Evolutionary conservation across 2,888 invertebrate genomes (phyloP).

Genomic region (Drosophila nr. perissopoda): DNA sequence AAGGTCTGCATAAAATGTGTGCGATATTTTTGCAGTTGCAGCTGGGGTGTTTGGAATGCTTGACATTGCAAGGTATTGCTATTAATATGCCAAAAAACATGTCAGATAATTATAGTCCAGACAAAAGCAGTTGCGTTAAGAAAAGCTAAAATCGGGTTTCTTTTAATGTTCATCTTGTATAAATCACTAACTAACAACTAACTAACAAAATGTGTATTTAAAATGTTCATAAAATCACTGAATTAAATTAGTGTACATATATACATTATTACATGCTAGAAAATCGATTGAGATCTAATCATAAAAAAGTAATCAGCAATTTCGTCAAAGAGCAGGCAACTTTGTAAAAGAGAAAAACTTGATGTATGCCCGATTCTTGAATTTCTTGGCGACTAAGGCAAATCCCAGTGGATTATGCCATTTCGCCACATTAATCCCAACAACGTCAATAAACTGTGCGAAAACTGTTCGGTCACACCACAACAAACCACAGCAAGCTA

Average conservation of each 20-base stretch:
- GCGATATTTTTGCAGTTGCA: constrained; percentile 33
- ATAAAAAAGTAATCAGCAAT: not conserved
- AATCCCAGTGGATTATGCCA: constrained; percentile 71
- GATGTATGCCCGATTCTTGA: constrained; percentile 9
- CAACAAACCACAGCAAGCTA: constrained; percentile 15
- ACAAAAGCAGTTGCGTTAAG: not conserved
- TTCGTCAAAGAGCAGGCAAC: not conserved
- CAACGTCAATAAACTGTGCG: constrained; percentile 63
- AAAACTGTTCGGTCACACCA: constrained; percentile 40
- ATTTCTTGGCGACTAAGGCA: constrained; percentile 58
- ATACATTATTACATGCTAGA: not conserved
- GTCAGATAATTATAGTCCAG: not conserved
- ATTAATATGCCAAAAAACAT: not conserved
- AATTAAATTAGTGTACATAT: not conserved
- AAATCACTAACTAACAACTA: not conserved
- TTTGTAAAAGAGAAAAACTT: not conserved
- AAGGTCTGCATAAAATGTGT: constrained; percentile 68
- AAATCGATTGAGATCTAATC: not conserved
- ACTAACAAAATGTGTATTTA: not conserved
- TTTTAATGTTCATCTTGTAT: not conserved
- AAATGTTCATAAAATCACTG: not conserved
- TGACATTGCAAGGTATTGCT: not conserved
- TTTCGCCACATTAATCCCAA: constrained; percentile 64
- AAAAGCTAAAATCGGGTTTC: not conserved
- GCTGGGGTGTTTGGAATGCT: not conserved